phyloP scores from a whole-genome alignment of 2,888 invertebrate species.

The Callyntrura sp. region DNA sequence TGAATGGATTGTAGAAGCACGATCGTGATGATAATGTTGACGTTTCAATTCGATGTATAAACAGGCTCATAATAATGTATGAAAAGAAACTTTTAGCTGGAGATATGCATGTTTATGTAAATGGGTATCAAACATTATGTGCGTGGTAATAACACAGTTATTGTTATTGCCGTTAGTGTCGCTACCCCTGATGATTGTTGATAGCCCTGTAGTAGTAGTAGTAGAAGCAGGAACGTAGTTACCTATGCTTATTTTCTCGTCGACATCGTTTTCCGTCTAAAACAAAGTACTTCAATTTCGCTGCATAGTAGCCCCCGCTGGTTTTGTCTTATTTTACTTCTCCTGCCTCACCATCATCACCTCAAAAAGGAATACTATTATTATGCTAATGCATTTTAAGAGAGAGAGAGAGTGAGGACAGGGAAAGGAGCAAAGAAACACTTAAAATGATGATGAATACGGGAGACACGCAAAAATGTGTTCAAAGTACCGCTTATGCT shows the following conservation, averaged over 20 bases:
- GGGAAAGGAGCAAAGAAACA: background rate
- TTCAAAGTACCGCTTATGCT: background rate
- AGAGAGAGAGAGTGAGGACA: background rate
- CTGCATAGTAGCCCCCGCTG: background rate
- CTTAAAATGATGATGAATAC: constrained; percentile 8
- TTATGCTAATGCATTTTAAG: constrained; percentile 48
- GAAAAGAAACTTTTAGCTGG: constrained; percentile 21
- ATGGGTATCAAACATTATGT: constrained; percentile 40
- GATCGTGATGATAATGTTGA: constrained; percentile 11
- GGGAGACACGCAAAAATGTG: background rate
- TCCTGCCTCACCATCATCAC: background rate
- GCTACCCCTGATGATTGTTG: background rate
- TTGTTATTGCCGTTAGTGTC: constrained; percentile 31
- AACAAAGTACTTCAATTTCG: constrained; percentile 43
- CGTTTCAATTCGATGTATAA: too few relatives aligned
- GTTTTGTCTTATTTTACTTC: constrained; percentile 2
- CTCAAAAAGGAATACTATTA: background rate
- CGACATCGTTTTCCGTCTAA: constrained; percentile 33
- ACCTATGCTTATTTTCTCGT: constrained; percentile 20
- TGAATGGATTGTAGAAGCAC: constrained; percentile 29
- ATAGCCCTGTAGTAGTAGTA: constrained; percentile 5
- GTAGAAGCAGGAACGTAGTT: constrained; percentile 4
- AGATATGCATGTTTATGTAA: constrained; percentile 21
- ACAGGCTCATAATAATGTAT: constrained; percentile 6
- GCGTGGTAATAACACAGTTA: constrained; percentile 54